These are phyloP conservation scores for Bombyx mandarina DNA, from an alignment of 1,140 invertebrate genomes.

Conservation along the genomic window DNA sequence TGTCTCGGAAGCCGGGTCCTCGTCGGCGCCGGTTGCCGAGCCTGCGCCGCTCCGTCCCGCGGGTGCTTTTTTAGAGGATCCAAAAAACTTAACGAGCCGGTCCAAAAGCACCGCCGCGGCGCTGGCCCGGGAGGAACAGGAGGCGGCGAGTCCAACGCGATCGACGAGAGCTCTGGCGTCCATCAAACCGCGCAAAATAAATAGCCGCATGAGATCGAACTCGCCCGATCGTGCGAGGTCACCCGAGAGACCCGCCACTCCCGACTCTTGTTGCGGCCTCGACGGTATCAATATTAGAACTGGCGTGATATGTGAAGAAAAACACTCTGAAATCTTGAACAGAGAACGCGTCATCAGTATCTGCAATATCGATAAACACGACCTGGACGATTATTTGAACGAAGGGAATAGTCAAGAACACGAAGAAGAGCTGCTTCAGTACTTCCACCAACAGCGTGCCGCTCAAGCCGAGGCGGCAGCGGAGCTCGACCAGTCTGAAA, in stretches of 20 bases:
- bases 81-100: slow-evolving; percentile 68
- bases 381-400: slow-evolving; percentile 82
- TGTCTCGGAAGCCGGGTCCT: slow-evolving; percentile 14
- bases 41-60: slow-evolving; percentile 34
- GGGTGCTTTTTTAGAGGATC: slow-evolving; percentile 67
- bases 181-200: slow-evolving; percentile 29
- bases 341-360: slow-evolving; percentile 78
- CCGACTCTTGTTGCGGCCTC: slow-evolving; percentile 58
- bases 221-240: slow-evolving; percentile 29
- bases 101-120: slow-evolving; percentile 65
- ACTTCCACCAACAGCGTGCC: slow-evolving; percentile 76
- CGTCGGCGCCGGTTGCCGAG: slow-evolving; percentile 23
- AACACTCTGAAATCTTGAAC: slow-evolving; percentile 65
- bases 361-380: slow-evolving; percentile 82
- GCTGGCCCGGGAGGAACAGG: slow-evolving; percentile 64
- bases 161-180: slow-evolving; percentile 53
- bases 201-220: slow-evolving; percentile 25
- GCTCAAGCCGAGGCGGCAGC: slow-evolving; percentile 27
- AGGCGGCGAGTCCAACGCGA: slow-evolving; percentile 62
- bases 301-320: slow-evolving; percentile 63
- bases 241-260: slow-evolving; percentile 27
- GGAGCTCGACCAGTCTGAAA: slow-evolving; percentile 16
- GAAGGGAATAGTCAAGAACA: slow-evolving; percentile 85
- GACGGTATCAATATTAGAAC: slow-evolving; percentile 60
- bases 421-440: slow-evolving; percentile 84